Evolutionary conservation across 2,113 vertebrate genomes (phyloP).

Genomic region (Oenanthe oenanthe): DNA sequence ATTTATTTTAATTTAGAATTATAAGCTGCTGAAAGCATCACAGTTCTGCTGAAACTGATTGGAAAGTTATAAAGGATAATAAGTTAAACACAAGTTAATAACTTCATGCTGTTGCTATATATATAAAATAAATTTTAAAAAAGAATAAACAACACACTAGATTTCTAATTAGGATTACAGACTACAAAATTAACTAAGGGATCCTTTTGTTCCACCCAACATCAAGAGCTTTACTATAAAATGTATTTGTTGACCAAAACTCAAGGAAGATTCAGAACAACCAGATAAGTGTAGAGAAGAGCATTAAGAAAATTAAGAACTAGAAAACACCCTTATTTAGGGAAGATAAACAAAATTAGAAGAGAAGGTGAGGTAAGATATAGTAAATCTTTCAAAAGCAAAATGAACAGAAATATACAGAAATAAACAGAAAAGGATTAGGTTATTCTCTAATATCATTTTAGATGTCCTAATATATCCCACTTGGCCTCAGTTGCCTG

Average conservation of each 20-base stretch:
- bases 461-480: not conserved
- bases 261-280: not conserved
- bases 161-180: not conserved
- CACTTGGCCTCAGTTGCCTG: not conserved
- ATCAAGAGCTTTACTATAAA: not conserved
- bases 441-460: not conserved
- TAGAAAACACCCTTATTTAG: not conserved
- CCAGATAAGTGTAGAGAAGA: not conserved
- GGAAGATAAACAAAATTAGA: not conserved
- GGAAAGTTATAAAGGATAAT: not conserved
- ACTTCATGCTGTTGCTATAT: not conserved
- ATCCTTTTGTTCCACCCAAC: not conserved
- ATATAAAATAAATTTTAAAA: not conserved
- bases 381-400: not conserved
- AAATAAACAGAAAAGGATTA: not conserved
- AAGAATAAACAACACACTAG: not conserved
- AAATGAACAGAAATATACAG: not conserved
- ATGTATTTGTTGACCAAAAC: not conserved
- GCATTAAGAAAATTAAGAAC: not conserved
- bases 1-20: not conserved
- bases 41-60: not conserved
- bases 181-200: not conserved
- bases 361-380: not conserved
- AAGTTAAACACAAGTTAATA: not conserved
- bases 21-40: rapidly evolving